Conservation (phyloP, 2,888 invertebrate genomes). For the Vanessa cardui region DNA sequence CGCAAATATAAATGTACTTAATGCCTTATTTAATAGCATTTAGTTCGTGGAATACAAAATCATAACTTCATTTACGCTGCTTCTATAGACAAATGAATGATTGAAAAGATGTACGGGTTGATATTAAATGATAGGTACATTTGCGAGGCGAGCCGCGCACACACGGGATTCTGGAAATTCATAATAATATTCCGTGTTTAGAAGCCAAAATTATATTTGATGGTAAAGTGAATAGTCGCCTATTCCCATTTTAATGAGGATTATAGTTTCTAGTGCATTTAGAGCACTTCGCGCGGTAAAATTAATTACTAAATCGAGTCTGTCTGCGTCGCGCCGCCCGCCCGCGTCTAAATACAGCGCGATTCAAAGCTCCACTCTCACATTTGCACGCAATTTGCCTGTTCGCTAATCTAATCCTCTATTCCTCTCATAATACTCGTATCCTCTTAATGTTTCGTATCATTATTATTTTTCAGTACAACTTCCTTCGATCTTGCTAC, state of each 20-base stretch:
- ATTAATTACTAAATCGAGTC: constrained; percentile 81
- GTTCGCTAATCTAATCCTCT: constrained; percentile 50
- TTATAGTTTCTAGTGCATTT: constrained; percentile 81
- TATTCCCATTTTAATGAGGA: constrained; percentile 81
- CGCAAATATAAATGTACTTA: not conserved
- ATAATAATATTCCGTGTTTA: constrained; percentile 72
- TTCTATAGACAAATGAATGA: constrained; percentile 27
- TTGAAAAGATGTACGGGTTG: constrained; percentile 29
- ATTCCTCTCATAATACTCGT: constrained; percentile 32
- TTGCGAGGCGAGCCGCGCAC: constrained; percentile 29
- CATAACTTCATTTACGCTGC: constrained; percentile 17
- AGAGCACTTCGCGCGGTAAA: constrained; percentile 77
- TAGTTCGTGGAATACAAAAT: constrained; percentile 8
- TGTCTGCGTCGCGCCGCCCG: constrained; percentile 53
- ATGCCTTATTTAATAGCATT: not conserved
- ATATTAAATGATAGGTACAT: constrained; percentile 40
- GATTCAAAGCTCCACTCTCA: constrained; percentile 60
- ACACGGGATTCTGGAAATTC: constrained; percentile 51
- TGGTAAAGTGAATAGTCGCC: constrained; percentile 73
- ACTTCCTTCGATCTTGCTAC: too few relatives aligned
- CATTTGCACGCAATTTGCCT: constrained; percentile 53
- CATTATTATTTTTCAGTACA: not conserved
- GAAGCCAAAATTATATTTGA: constrained; percentile 79
- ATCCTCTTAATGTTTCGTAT: constrained; percentile 14
- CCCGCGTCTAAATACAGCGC: constrained; percentile 54